Percentiles rank a stretch among this genome's conserved stretches.
phyloP scores from a whole-genome alignment of 2,113 vertebrate species.

The Emydocephalus ijimae region DNA sequence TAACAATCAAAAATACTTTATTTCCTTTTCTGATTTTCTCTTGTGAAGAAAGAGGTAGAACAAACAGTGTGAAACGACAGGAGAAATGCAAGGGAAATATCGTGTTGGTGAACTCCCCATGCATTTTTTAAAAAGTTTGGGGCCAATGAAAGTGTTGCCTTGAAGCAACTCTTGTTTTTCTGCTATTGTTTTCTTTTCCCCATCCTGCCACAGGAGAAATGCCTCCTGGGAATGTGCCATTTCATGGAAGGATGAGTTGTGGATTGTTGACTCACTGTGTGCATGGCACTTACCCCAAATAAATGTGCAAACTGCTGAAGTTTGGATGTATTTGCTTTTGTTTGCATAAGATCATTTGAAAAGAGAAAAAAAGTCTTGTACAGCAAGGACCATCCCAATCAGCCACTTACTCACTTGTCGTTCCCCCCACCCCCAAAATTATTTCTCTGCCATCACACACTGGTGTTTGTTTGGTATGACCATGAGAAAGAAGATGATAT shows the following conservation, averaged over 20 bases:
- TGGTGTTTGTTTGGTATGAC: not conserved
- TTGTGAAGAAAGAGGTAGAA: not conserved
- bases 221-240: not conserved
- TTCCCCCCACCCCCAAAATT: not conserved
- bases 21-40: not conserved
- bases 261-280: not conserved
- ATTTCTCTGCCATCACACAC: not conserved
- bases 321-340: not conserved
- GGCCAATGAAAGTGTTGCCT: not conserved
- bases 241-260: not conserved
- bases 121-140: not conserved
- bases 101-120: not conserved
- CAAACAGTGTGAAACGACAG: not conserved
- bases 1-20: not conserved
- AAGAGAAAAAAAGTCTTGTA: not conserved
- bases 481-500: not conserved
- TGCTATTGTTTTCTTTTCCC: not conserved
- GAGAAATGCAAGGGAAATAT: not conserved
- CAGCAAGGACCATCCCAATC: not conserved
- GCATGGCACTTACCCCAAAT: not conserved
- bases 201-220: not conserved
- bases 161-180: not conserved
- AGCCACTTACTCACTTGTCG: not conserved
- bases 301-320: not conserved
- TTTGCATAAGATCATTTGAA: not conserved